Evolutionary conservation across 2,888 invertebrate genomes (phyloP).

Genomic region (Rhorus exstirpatorius): DNA sequence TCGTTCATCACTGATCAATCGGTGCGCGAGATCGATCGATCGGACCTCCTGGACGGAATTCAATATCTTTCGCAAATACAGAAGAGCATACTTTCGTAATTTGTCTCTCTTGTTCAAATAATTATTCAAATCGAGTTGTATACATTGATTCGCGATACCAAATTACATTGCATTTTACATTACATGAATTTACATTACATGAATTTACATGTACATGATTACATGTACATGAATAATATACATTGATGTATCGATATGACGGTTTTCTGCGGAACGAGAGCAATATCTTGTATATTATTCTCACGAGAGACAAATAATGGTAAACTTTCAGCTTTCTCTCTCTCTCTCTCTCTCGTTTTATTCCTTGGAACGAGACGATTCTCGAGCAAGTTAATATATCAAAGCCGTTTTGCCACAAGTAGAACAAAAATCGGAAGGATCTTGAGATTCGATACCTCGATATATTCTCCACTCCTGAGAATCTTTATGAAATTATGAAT

Average conservation of each 20-base stretch:
- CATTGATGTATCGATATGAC: not conserved
- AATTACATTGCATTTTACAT: too few relatives aligned
- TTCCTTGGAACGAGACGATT: conserved; percentile 32
- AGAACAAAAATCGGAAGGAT: conserved; percentile 9
- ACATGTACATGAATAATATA: too few relatives aligned
- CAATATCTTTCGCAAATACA: conserved; percentile 63
- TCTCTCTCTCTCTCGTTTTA: not conserved
- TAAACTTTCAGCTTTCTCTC: too few relatives aligned
- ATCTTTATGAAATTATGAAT: conserved; percentile 54
- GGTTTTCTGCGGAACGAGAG: not conserved
- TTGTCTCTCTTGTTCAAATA: not conserved
- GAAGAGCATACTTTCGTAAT: not conserved
- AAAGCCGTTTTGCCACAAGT: conserved; percentile 7
- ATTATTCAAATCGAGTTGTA: too few relatives aligned
- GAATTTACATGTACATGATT: too few relatives aligned
- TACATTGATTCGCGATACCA: not conserved
- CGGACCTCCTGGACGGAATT: conserved; percentile 59
- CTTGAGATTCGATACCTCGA: conserved; percentile 41
- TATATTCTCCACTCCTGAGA: conserved; percentile 22
- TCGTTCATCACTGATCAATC: conserved; percentile 62
- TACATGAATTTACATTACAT: too few relatives aligned
- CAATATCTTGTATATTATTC: conserved; percentile 2
- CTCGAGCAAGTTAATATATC: conserved; percentile 20
- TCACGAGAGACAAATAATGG: conserved; percentile 10
- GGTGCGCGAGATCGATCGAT: conserved; percentile 42